Conservation (phyloP, 2,888 invertebrate species). For the Nomada fucata region DNA sequence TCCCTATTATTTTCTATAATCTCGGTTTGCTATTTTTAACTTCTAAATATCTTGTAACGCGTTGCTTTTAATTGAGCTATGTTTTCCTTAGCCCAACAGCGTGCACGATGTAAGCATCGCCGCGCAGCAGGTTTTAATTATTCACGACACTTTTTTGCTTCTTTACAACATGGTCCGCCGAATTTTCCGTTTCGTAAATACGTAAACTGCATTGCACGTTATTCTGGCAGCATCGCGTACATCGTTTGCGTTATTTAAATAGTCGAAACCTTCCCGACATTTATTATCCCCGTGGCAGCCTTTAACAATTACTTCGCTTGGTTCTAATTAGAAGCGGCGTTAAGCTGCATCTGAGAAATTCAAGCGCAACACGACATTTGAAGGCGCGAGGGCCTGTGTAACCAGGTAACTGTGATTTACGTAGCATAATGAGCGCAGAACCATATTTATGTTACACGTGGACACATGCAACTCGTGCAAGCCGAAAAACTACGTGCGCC, state of each 20-base stretch:
- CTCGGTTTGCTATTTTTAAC: no score
- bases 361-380: background rate
- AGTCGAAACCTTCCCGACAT: background rate
- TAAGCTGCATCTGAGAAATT: background rate
- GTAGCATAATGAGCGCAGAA: background rate
- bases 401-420: background rate
- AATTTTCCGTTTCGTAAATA: constrained; percentile 7
- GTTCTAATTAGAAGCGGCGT: constrained; percentile 13
- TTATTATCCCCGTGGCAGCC: background rate
- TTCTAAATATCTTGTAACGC: background rate
- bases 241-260: background rate
- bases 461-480: background rate
- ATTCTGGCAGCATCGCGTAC: background rate
- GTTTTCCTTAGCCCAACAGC: background rate
- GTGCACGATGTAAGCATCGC: background rate
- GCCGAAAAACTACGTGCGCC: background rate
- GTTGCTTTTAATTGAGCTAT: background rate
- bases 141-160: background rate
- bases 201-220: background rate
- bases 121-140: constrained; percentile 9
- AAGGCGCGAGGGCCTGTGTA: background rate
- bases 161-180: background rate
- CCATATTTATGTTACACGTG: background rate
- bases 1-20: no score
- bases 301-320: background rate